Base-by-base conservation (phyloP, 1,140 invertebrate genomes). In the Drosophila oshimai region DNA sequence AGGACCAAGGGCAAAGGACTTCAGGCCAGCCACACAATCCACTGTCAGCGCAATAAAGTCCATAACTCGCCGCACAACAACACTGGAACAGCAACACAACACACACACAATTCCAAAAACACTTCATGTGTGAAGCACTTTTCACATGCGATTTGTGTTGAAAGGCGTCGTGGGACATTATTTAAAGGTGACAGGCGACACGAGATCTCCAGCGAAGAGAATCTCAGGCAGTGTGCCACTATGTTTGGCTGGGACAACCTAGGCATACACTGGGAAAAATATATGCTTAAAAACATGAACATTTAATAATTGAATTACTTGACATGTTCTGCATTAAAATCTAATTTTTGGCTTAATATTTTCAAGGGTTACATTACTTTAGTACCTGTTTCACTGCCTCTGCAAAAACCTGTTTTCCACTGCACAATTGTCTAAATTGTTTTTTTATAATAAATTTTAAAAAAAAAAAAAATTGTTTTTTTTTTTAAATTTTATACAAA, bases 131-230 rank as follows among this genome's bases (percentile, higher is more conserved):
- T 83, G 73, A 83, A 83, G 73, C 78, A 70, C 79, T 89, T 89
- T 89, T 89, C 84, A 89, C 84, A 81, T 89, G 68, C 84, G 86
- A 89, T 89, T 89, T 89, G 84, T 89, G 86, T 73, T 89, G 84
- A 89, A 89, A 89, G 78, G 84, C 76, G 71, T 70, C 79, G 69
- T 74, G 79, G 71, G 76, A 89, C 86, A 89, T 89, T 89, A 89
- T 86, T 89, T 89, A 78, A 78, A 89, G 80, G 86, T 86, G 80
- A 75, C 84, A 80, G 71, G 71, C 75, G 47, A 86, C 80, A 86
- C 71, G 61, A 84, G 80, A 86, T 84, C 79, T 84, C 60, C 70
- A 31, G 49, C 54, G 64, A 51, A 39, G 65, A 58, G 71, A 69
- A 67, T 74, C 70, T 74, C 44, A 45, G 57, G 70, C 44, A 54